These are phyloP conservation scores for Argyra leucocephala DNA, from an alignment of 2,888 invertebrate genomes.

Conservation along the genomic window DNA sequence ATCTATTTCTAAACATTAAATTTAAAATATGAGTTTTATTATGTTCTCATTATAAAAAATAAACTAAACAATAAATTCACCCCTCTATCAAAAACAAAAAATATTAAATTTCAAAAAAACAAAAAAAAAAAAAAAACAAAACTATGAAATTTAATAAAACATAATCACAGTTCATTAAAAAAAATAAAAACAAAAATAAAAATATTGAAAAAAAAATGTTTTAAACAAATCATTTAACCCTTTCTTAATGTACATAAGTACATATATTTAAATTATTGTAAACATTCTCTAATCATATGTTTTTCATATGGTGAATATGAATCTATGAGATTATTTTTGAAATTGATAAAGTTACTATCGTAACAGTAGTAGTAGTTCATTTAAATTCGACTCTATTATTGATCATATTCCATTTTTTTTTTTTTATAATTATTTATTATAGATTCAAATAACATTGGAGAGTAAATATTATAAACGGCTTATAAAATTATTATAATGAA, in stretches of 20 bases:
- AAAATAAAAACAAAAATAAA: not conserved
- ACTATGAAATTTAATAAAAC: not conserved
- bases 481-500: too few species aligned
- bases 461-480: too few species aligned
- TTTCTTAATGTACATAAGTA: not conserved
- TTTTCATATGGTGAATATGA: slow-evolving; percentile 1
- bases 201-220: not conserved
- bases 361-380: too few species aligned
- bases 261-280: too few species aligned
- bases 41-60: not conserved
- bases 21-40: not conserved
- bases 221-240: not conserved
- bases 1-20: not conserved
- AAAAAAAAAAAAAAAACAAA: not conserved
- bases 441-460: too few species aligned
- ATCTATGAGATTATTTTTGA: too few species aligned
- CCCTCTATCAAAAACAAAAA: not conserved
- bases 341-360: too few species aligned
- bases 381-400: too few species aligned
- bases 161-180: not conserved
- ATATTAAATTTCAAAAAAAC: not conserved
- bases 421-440: too few species aligned
- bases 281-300: not conserved
- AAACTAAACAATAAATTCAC: not conserved
- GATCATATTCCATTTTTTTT: too few species aligned